Conservation (phyloP, 2,888 invertebrate species). For the Calliphora vomitoria region DNA sequence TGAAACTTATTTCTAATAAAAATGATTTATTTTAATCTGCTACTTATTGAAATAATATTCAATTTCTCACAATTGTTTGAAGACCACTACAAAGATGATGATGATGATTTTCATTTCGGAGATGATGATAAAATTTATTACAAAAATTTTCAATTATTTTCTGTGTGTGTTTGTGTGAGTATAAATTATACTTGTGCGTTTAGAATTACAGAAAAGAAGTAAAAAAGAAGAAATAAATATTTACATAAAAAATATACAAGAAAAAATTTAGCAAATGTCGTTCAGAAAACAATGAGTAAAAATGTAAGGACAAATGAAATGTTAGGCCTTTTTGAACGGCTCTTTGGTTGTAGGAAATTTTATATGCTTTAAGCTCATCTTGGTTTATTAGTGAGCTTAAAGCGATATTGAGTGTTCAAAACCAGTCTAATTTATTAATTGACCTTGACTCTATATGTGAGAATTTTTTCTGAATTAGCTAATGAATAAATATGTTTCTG, state of each 20-base stretch:
- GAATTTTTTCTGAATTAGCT: too few species aligned
- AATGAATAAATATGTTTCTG: too few species aligned
- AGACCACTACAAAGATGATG: neutral
- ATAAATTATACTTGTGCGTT: neutral
- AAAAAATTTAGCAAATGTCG: neutral
- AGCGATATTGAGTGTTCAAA: too few species aligned
- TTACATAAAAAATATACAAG: neutral
- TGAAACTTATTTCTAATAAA: too few species aligned
- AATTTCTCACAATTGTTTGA: constrained; percentile 8
- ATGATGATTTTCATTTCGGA: neutral
- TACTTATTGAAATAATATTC: constrained; percentile 59
- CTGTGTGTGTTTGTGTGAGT: neutral
- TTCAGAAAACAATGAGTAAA: neutral
- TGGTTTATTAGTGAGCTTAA: too few species aligned
- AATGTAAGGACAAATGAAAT: neutral
- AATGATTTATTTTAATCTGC: neutral
- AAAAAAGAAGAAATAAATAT: neutral
- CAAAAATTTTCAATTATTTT: constrained; percentile 42
- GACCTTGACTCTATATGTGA: too few species aligned
- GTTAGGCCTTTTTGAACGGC: too few species aligned
- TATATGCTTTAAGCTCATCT: too few species aligned
- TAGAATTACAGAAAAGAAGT: neutral
- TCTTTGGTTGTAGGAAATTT: too few species aligned
- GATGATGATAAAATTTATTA: constrained; percentile 20
- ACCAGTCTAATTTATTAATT: too few species aligned